Evolutionary conservation across 2,797 vertebrate genomes (phyloP).

Genomic region (Mormyrus proboscirostris): DNA sequence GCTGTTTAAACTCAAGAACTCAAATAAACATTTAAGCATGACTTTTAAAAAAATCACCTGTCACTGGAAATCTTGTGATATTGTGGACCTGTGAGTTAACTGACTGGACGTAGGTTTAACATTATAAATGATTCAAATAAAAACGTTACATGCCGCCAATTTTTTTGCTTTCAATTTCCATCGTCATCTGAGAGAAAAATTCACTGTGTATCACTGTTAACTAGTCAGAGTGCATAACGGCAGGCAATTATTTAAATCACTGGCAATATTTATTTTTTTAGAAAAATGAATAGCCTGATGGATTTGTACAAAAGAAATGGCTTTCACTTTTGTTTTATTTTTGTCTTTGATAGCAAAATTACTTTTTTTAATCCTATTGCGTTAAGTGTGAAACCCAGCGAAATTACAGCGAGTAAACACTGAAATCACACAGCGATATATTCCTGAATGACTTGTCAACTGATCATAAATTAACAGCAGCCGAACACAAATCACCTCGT

Average conservation of each 20-base stretch:
- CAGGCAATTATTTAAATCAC: not conserved
- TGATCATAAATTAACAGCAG: slow-evolving; percentile 12
- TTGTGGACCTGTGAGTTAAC: not conserved
- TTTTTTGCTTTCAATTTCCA: not conserved
- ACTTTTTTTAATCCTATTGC: not conserved
- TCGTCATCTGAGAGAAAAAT: not conserved
- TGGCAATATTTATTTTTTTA: not conserved
- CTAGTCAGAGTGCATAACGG: too few relatives aligned
- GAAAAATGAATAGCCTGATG: not conserved
- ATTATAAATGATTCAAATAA: not conserved
- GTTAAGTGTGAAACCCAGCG: not conserved
- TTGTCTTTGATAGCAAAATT: not conserved
- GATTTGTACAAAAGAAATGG: not conserved
- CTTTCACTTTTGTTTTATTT: not conserved
- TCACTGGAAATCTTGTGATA: slow-evolving; percentile 15
- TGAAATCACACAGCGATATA: slow-evolving; percentile 14
- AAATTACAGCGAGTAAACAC: slow-evolving; percentile 1
- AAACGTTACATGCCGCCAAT: not conserved
- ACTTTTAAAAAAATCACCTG: slow-evolving; percentile 17
- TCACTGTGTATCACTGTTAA: not conserved
- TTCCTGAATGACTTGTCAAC: slow-evolving; percentile 12
- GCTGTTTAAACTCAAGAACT: slow-evolving; percentile 16
- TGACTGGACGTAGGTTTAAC: not conserved
- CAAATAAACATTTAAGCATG: slow-evolving; percentile 19
- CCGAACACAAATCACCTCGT: not conserved